Evolutionary conservation across 1,140 invertebrate genomes (phyloP), one percentile per base, ranked within the genome.

Genomic region (Melipona quadrifasciata): DNA sequence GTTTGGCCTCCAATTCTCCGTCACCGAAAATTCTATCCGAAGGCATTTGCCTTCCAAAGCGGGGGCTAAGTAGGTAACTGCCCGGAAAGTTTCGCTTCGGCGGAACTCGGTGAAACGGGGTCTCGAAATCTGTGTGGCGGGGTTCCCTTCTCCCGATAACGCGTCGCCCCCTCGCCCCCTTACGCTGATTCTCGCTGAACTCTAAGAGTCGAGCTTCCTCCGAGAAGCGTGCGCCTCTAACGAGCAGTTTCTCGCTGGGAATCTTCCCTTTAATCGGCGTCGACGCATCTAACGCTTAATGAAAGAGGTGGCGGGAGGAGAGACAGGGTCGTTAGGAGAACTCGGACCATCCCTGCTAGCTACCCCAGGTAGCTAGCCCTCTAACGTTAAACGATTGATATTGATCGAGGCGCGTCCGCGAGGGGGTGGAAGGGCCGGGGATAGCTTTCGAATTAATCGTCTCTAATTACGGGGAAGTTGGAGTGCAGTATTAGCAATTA

Each of bases 401-500:
- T 87, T 80, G 85, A 87, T 84, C 84, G 86, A 64, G 24, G 39
- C 70, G 24, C 24, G 16, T 6, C 2, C 16, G 16, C 10, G 39
- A 16, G n/a, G 2, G 31, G 31, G 31, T 31, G 31, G 12, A 64
- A 84, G 71, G 67, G 27, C 58, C 31, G 67, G 55, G 76, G 80
- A 82, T 78, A 85, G 77, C 68, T 88, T 88, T 84, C 79, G 91
- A 91, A 93, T 93, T 93, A 92, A 93, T 93, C 90, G 90, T 89
- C 89, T 93, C 87, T 91, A 93, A 92, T 93, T 93, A 93, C 87
- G 88, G 58, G 85, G 80, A 89, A 88, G 82, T 80, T 75, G 88
- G 86, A 89, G 65, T 6, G 75, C 27, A 6, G 67, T 64, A 84
- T 87, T 85, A 86, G 90, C 91, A 93, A 93, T 93, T 93, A 93